Conservation (phyloP, 2,888 invertebrate genomes). For the Carterocephalus palaemon region DNA sequence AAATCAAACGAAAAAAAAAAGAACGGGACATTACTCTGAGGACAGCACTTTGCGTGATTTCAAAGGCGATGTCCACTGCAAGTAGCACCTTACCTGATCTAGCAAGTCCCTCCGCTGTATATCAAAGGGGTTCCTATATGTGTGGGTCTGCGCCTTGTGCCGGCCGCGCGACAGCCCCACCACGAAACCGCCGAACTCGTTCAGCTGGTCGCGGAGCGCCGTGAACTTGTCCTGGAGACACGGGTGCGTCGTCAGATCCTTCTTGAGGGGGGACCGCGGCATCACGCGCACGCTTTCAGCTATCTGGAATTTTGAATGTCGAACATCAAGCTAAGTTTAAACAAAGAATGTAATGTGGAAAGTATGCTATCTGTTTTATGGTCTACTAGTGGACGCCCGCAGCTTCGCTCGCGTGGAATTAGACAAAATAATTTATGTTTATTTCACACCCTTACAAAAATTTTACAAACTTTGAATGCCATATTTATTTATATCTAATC, state of each 20-base stretch:
- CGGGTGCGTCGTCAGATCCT: slow-evolving; percentile 90
- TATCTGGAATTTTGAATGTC: slow-evolving; percentile 63
- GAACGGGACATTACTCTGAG: no score
- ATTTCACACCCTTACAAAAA: no score
- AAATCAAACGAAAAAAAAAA: not conserved
- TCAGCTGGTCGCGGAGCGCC: slow-evolving; percentile 89
- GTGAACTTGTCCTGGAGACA: slow-evolving; percentile 89
- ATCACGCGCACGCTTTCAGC: slow-evolving; percentile 88
- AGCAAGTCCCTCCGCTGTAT: slow-evolving; percentile 92
- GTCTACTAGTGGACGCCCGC: no score
- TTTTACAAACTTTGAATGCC: no score
- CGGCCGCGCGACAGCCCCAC: slow-evolving; percentile 82
- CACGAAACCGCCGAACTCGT: slow-evolving; percentile 91
- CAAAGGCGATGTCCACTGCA: no score
- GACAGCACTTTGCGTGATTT: no score
- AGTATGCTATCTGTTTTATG: no score
- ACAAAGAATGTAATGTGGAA: no score
- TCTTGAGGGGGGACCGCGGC: slow-evolving; percentile 84
- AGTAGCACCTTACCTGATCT: slow-evolving; percentile 88
- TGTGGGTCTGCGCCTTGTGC: slow-evolving; percentile 76
- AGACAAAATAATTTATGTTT: no score
- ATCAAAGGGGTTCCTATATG: slow-evolving; percentile 97
- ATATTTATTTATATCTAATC: no score
- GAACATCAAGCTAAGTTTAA: no score
- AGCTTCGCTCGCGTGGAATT: no score